Evolutionary conservation across 23 tunicate genomes (phyloP).

Genomic region (Aplidium turbinatum): DNA sequence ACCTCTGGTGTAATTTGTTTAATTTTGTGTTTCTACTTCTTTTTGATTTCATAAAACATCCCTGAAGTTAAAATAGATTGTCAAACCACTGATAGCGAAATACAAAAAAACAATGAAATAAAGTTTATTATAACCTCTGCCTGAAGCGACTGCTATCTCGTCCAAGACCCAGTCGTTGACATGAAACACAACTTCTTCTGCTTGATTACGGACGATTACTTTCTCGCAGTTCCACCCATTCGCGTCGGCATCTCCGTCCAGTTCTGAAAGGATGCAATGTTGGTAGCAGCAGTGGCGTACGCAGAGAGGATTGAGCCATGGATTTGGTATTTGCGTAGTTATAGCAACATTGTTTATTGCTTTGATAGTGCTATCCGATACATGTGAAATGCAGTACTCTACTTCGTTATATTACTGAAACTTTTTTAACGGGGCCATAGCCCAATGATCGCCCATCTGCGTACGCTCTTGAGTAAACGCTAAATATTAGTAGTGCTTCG

Average conservation of each 20-base stretch:
- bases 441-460: no score
- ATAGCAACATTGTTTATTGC: no score
- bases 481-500: no score
- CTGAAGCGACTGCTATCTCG: constrained; percentile 6
- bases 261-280: neutral
- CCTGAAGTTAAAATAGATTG: neutral
- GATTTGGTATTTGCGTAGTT: no score
- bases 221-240: neutral
- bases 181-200: neutral
- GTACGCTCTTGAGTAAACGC: no score
- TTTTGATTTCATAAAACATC: neutral
- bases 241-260: neutral
- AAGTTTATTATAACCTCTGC: constrained; percentile 19
- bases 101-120: neutral
- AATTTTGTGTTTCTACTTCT: neutral
- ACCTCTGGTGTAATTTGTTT: neutral
- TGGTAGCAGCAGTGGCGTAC: no score
- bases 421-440: no score
- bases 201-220: neutral
- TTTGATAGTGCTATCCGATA: no score
- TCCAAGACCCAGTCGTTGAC: constrained; percentile 36
- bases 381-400: no score
- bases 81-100: neutral
- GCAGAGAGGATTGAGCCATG: no score
- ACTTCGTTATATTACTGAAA: no score